Evolutionary conservation across 2,888 invertebrate species (phyloP).

Genomic region (Agrochola lychnidis): DNA sequence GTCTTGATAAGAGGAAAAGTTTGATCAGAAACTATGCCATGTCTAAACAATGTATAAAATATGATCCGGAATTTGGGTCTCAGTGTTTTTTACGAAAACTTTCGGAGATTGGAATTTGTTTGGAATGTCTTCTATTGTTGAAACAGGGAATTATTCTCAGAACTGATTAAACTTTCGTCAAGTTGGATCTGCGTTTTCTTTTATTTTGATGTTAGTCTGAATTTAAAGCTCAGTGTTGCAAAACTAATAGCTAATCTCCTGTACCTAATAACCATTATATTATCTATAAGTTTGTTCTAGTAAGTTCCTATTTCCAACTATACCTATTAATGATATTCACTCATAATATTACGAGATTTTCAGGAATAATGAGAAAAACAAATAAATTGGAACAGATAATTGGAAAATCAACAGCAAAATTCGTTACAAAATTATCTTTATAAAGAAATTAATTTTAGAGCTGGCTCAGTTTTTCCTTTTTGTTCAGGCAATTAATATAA

Average conservation of each 20-base stretch:
- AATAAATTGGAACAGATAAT: not conserved
- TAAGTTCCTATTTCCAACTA: too few relatives aligned
- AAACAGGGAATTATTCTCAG: conserved; percentile 13
- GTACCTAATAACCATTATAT: not conserved
- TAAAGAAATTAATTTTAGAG: not conserved
- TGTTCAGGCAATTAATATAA: too few relatives aligned
- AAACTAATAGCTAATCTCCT: not conserved
- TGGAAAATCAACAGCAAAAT: not conserved
- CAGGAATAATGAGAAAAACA: not conserved
- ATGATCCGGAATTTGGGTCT: conserved; percentile 33
- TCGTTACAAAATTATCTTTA: not conserved
- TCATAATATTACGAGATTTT: not conserved
- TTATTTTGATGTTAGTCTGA: not conserved
- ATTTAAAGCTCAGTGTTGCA: not conserved
- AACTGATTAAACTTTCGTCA: conserved; percentile 17
- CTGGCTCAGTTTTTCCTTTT: not conserved
- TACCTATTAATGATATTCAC: not conserved
- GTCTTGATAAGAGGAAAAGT: conserved; percentile 27
- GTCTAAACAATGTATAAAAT: conserved; percentile 41
- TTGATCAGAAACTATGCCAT: conserved; percentile 16
- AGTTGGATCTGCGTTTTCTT: not conserved
- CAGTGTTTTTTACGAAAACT: conserved; percentile 15
- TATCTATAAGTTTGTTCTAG: not conserved
- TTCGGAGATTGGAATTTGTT: conserved; percentile 38
- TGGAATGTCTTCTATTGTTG: conserved; percentile 46